These are phyloP conservation scores for Labeo calbasu DNA, from an alignment of 2,797 vertebrate species.

Conservation along the genomic window DNA sequence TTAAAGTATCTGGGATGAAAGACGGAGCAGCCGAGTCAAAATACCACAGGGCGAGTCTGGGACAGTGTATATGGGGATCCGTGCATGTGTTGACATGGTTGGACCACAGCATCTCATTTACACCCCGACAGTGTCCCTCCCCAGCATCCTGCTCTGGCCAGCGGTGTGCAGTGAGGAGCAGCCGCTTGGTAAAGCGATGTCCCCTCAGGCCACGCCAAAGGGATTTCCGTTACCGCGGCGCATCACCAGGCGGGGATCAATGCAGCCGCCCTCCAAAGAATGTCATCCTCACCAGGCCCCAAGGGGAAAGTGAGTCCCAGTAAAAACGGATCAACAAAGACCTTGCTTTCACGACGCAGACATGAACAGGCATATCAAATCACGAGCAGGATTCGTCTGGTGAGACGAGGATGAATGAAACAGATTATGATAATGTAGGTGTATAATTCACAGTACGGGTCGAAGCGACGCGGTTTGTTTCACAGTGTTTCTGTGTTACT, in stretches of 20 bases:
- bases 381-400: conserved; percentile 9
- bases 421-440: conserved; percentile 24
- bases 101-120: conserved; percentile 32
- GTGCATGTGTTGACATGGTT: conserved; percentile 22
- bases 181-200: conserved; percentile 48
- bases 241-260: conserved; percentile 38
- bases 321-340: conserved; percentile 46
- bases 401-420: conserved; percentile 18
- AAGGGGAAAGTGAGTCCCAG: conserved; percentile 39
- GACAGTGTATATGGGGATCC: not conserved
- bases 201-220: conserved; percentile 45
- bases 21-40: not conserved
- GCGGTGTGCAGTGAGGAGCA: conserved; percentile 51
- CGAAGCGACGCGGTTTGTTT: not conserved
- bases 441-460: not conserved
- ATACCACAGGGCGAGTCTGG: not conserved
- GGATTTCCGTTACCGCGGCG: conserved; percentile 44
- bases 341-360: conserved; percentile 12
- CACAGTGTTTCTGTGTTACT: not conserved
- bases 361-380: conserved; percentile 30
- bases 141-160: conserved; percentile 34
- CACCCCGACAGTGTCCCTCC: conserved; percentile 22
- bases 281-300: conserved; percentile 49
- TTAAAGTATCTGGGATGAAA: conserved; percentile 24
- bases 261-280: conserved; percentile 44